A percentile compares a stretch with the other conserved stretches of the same genome.
phyloP scores from a whole-genome alignment of 1,140 invertebrate genomes.

The Acromyrmex charruanus region DNA sequence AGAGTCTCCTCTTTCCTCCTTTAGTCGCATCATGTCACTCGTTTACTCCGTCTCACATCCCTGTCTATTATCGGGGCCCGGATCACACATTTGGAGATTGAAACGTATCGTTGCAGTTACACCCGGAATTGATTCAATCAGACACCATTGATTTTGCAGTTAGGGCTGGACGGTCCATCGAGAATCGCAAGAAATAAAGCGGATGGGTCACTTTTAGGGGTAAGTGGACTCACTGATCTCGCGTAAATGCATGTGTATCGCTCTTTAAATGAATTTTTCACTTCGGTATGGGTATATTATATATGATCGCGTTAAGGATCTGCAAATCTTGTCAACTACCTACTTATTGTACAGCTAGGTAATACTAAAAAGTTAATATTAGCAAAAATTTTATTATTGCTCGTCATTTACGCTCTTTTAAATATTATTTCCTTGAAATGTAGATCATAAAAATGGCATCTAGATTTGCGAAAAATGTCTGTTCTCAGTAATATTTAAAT shows the following conservation, averaged over 20 bases:
- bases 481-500: constrained; percentile 13
- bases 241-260: constrained; percentile 46
- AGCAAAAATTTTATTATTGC: constrained; percentile 4
- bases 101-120: constrained; percentile 43
- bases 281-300: constrained; percentile 30
- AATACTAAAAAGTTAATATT: constrained; percentile 25
- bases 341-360: not conserved
- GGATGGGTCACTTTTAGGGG: constrained; percentile 56
- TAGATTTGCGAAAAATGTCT: not conserved
- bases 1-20: not conserved
- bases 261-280: constrained; percentile 47
- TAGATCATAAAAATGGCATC: not conserved
- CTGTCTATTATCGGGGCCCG: constrained; percentile 45
- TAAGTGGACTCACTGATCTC: constrained; percentile 66
- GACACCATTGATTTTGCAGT: constrained; percentile 46
- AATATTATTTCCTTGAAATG: not conserved
- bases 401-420: not conserved
- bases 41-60: constrained; percentile 57
- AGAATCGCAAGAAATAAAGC: constrained; percentile 32
- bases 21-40: constrained; percentile 39
- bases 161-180: constrained; percentile 33
- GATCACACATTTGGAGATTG: constrained; percentile 8
- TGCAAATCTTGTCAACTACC: constrained; percentile 48
- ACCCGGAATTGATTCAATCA: constrained; percentile 36
- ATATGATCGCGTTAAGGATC: constrained; percentile 23